Evolutionary conservation across 1,140 invertebrate species (phyloP).

Genomic region (Pantala flavescens): DNA sequence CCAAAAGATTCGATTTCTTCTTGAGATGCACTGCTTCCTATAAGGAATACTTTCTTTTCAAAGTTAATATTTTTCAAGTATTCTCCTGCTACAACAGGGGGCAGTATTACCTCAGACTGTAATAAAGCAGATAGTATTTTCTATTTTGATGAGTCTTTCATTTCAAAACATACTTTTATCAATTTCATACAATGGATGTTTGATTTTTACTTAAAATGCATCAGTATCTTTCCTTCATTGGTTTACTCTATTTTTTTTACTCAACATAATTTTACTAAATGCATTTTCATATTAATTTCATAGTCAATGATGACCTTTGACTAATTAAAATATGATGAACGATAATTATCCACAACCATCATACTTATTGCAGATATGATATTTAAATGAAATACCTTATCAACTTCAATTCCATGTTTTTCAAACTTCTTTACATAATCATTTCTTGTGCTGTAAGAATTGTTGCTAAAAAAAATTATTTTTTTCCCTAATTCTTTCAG

Average conservation of each 20-base stretch:
- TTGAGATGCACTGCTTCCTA: background rate
- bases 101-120: background rate
- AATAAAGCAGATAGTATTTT: background rate
- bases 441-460: conserved; percentile 74
- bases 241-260: too few species aligned
- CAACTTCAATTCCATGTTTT: conserved; percentile 58
- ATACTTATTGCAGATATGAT: too few species aligned
- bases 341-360: too few species aligned
- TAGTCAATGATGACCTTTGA: too few species aligned
- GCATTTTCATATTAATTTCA: too few species aligned
- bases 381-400: conserved; percentile 30
- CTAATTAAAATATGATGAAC: too few species aligned
- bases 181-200: too few species aligned
- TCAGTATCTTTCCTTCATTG: too few species aligned
- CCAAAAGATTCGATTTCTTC: background rate
- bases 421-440: conserved; percentile 68
- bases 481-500: conserved; percentile 67
- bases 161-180: too few species aligned
- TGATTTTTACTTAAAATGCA: too few species aligned
- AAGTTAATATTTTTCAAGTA: conserved; percentile 62
- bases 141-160: too few species aligned
- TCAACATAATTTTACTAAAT: too few species aligned
- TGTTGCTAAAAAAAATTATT: conserved; percentile 88
- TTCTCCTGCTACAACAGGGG: conserved; percentile 52
- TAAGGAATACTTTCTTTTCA: background rate